phyloP scores from a whole-genome alignment of 2,113 vertebrate species.

The Triplophysa tibetana region DNA sequence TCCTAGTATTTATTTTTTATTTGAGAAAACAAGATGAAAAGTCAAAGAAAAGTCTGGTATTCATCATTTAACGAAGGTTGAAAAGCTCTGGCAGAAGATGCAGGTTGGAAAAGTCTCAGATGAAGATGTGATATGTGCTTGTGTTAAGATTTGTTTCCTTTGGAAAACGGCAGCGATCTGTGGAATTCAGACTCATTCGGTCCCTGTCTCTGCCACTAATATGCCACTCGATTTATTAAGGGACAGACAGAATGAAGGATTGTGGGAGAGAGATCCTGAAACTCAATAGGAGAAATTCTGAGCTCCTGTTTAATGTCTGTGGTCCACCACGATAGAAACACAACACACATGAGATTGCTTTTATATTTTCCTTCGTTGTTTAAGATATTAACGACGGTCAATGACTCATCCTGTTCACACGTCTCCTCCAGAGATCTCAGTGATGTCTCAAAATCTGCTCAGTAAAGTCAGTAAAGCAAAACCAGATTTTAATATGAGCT shows the following conservation, averaged over 20 bases:
- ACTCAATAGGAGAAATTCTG: not conserved
- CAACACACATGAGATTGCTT: too few relatives aligned
- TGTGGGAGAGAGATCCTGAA: slow-evolving; percentile 15
- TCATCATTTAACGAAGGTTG: slow-evolving; percentile 27
- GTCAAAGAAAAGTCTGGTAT: not conserved
- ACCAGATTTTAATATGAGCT: too few relatives aligned
- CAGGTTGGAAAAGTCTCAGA: slow-evolving; percentile 13
- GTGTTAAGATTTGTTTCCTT: slow-evolving; percentile 30
- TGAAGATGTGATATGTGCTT: slow-evolving; percentile 30
- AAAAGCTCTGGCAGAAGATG: slow-evolving; percentile 42
- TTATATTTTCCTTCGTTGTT: too few relatives aligned
- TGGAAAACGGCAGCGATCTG: slow-evolving; percentile 1
- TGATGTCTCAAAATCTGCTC: too few relatives aligned
- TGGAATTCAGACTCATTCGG: slow-evolving; percentile 23
- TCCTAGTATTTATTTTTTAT: too few relatives aligned
- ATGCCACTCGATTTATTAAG: slow-evolving; percentile 1
- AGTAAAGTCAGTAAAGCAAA: too few relatives aligned
- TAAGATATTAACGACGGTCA: too few relatives aligned
- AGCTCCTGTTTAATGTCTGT: too few relatives aligned
- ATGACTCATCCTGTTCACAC: too few relatives aligned
- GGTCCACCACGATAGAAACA: too few relatives aligned
- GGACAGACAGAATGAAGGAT: not conserved
- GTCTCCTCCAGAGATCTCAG: too few relatives aligned
- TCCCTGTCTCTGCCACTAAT: slow-evolving; percentile 29
- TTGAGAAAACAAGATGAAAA: too few relatives aligned